phyloP scores from a whole-genome alignment of 2,113 vertebrate genomes.

The Clarias macrocephalus region DNA sequence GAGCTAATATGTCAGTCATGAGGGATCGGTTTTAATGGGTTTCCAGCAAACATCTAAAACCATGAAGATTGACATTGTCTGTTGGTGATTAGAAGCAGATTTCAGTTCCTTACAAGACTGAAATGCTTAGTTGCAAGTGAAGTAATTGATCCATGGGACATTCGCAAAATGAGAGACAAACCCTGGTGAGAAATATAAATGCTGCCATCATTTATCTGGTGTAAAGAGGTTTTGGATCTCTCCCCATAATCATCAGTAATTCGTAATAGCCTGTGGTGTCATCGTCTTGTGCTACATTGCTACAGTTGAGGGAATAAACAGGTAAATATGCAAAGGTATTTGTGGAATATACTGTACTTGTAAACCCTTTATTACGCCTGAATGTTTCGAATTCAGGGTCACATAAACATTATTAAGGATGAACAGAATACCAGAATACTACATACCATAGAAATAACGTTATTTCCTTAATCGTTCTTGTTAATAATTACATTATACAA shows the following conservation, averaged over 20 bases:
- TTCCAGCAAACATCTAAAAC: constrained; percentile 29
- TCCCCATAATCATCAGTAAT: constrained; percentile 27
- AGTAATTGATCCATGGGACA: constrained; percentile 35
- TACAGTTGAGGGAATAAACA: neutral
- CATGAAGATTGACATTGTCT: constrained; percentile 7
- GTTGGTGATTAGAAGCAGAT: constrained; percentile 15
- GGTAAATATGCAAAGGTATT: neutral
- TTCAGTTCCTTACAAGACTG: neutral
- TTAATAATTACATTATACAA: neutral
- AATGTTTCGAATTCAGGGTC: neutral
- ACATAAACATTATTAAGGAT: neutral
- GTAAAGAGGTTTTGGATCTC: constrained; percentile 27
- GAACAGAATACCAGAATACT: neutral
- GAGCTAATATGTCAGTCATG: constrained; percentile 26
- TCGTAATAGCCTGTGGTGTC: neutral
- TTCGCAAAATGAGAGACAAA: constrained; percentile 39
- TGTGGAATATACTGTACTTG: neutral
- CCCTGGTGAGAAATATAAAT: constrained; percentile 30
- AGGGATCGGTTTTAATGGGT: constrained; percentile 31
- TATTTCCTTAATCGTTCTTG: neutral
- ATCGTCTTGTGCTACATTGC: neutral
- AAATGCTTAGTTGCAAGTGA: constrained; percentile 7
- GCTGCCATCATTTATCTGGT: constrained; percentile 31
- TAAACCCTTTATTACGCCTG: neutral
- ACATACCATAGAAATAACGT: neutral